Evolutionary conservation across 2,797 vertebrate genomes (phyloP).

Genomic region (Chelon auratus): DNA sequence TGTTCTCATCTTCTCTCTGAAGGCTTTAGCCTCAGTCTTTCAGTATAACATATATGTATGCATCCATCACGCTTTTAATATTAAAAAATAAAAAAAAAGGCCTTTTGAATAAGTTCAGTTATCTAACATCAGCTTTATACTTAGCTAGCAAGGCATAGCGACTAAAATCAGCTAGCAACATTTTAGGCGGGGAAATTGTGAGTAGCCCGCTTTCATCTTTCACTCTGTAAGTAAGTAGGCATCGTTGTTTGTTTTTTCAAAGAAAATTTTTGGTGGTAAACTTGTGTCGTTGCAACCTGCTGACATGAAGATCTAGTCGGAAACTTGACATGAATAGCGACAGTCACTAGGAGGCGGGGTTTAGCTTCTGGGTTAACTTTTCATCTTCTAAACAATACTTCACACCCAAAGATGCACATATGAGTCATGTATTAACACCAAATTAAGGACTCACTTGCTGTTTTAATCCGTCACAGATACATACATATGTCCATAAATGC

Average conservation of each 20-base stretch:
- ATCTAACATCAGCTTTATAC: no score
- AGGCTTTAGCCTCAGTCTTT: no score
- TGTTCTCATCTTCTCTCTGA: no score
- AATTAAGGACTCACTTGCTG: conserved; percentile 36
- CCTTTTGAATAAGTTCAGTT: no score
- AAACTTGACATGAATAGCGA: neutral
- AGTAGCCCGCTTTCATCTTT: neutral
- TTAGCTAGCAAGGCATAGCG: no score
- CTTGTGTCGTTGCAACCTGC: neutral
- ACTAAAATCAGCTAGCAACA: neutral
- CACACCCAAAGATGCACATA: conserved; percentile 40
- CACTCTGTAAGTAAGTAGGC: no score
- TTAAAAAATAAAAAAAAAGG: no score
- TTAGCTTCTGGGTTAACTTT: neutral
- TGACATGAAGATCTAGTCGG: neutral
- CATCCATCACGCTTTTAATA: no score
- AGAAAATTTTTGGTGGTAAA: neutral
- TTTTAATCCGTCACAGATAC: conserved; percentile 10
- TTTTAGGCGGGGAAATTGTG: neutral
- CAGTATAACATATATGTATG: no score
- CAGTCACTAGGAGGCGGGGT: neutral
- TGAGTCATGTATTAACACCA: conserved; percentile 21
- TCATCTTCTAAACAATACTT: neutral
- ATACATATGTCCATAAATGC: neutral
- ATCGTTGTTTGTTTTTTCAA: no score